A percentile compares a stretch with the other conserved stretches of the same genome.
Evolutionary conservation across 2,888 invertebrate species (phyloP).

Genomic region (Drosophila longiperda): DNA sequence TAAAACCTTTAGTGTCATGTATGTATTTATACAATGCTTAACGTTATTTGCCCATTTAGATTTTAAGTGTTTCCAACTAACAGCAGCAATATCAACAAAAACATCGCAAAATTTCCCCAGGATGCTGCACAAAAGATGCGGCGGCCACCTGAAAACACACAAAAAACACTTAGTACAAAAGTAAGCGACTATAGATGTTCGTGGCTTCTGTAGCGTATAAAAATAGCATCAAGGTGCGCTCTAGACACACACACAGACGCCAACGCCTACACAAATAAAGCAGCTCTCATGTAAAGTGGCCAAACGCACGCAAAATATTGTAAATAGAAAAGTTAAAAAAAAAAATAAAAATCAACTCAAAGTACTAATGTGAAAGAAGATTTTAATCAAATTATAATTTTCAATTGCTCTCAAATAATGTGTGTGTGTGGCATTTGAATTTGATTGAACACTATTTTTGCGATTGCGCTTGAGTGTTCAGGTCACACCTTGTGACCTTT

Average conservation of each 20-base stretch:
- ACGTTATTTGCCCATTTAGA: slow-evolving; percentile 59
- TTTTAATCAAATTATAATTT: slow-evolving; percentile 41
- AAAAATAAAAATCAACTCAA: slow-evolving; percentile 38
- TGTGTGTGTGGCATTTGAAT: not conserved
- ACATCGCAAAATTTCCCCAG: slow-evolving; percentile 34
- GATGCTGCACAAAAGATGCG: slow-evolving; percentile 45
- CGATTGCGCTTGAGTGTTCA: not conserved
- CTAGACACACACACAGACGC: slow-evolving; percentile 44
- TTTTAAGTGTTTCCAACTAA: slow-evolving; percentile 63
- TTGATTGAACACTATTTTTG: not conserved
- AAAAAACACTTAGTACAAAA: slow-evolving; percentile 64
- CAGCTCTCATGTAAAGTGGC: slow-evolving; percentile 44
- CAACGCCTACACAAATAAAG: slow-evolving; percentile 56
- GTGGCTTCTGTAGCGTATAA: slow-evolving; percentile 60
- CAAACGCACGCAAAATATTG: slow-evolving; percentile 31
- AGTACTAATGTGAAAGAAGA: slow-evolving; percentile 1
- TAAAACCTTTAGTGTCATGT: slow-evolving; percentile 36
- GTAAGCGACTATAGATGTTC: slow-evolving; percentile 69
- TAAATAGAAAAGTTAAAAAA: slow-evolving; percentile 63
- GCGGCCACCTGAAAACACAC: slow-evolving; percentile 22
- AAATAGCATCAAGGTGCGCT: slow-evolving; percentile 78
- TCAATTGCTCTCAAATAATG: not conserved
- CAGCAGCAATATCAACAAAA: slow-evolving; percentile 26
- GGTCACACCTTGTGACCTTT: slow-evolving; percentile 31
- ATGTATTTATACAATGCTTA: slow-evolving; percentile 65